Evolutionary conservation across 2,113 vertebrate species (phyloP).

Genomic region (Mormoops blainvillei): DNA sequence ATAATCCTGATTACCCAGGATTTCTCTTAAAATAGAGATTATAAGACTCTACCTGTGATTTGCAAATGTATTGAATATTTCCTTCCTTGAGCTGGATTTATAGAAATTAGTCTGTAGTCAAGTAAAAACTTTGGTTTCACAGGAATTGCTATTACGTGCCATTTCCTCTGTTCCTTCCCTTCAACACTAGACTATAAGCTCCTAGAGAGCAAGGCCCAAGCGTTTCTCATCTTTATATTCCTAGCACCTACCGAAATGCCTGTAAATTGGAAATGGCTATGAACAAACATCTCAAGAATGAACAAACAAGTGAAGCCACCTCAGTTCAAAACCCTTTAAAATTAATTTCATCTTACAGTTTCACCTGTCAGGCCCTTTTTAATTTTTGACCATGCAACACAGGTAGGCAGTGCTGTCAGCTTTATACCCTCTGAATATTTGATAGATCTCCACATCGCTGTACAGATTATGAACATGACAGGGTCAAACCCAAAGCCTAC

Average conservation of each 20-base stretch:
- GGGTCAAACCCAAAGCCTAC: neutral
- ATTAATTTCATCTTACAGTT: neutral
- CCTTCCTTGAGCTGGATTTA: neutral
- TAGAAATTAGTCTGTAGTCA: neutral
- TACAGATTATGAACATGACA: neutral
- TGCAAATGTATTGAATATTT: neutral
- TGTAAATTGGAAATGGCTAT: neutral
- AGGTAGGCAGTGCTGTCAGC: neutral
- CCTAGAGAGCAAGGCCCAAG: neutral
- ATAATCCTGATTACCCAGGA: neutral
- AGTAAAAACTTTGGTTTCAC: neutral
- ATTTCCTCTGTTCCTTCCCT: neutral
- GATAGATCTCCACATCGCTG: neutral
- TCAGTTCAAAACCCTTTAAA: neutral
- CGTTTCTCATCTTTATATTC: neutral
- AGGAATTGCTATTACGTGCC: neutral
- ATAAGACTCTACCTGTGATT: neutral
- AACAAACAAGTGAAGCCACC: neutral
- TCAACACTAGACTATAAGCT: neutral
- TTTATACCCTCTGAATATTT: neutral
- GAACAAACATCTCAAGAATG: neutral
- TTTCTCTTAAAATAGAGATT: neutral
- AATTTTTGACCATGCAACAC: neutral
- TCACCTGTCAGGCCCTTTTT: neutral
- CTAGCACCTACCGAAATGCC: neutral